Evolutionary conservation across 2,888 invertebrate genomes (phyloP), one percentile per base, ranked within the genome.

Genomic region (Machimus atricapillus): DNA sequence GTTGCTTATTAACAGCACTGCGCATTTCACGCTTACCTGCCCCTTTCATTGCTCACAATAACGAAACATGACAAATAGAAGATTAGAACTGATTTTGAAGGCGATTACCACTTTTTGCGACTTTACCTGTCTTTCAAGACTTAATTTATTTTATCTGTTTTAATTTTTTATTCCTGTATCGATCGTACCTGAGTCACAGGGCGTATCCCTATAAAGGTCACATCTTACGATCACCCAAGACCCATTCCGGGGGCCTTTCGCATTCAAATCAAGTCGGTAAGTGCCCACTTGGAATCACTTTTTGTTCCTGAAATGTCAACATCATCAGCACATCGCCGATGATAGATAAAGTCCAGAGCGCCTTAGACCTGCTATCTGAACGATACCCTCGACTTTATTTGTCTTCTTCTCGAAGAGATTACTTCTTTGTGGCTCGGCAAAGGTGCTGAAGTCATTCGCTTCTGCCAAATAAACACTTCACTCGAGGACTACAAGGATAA

Each of bases 1-100:
- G 74, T 74, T 23, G 27, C 74, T 85, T 74, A 85, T 85, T 85
- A 85, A 74, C 73, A 73, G 73, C 66, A 8, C 27, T 56, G 19
- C 12, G 56, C 46, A 46, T 56, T 56, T 40, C 40, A 78, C 40
- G 23, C 43, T 78, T 78, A 78, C 78, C 78, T 78, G 78, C 78
- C 78, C 23, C 40, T 23, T 19, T 78, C 66, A 78, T 78, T 66
- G 66, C 23, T 78, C 23, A 78, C 23, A 78, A 78, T 78, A 78
- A 78, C 43, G 78, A 78, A 43, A 78, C 78, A 37, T 78, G 78
- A 78, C 78, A 78, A 78, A 78, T 23, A 78, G 43, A 78, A 78
- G 78, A 78, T 78, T 78, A 78, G 46, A 40, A 66, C 66, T 66
- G 66, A 66, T 66, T 66, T 66, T 8, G 66, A 66, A 66, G 23